Base-by-base conservation (phyloP, 2,888 invertebrate genomes). In the Cremastinae sp. region DNA sequence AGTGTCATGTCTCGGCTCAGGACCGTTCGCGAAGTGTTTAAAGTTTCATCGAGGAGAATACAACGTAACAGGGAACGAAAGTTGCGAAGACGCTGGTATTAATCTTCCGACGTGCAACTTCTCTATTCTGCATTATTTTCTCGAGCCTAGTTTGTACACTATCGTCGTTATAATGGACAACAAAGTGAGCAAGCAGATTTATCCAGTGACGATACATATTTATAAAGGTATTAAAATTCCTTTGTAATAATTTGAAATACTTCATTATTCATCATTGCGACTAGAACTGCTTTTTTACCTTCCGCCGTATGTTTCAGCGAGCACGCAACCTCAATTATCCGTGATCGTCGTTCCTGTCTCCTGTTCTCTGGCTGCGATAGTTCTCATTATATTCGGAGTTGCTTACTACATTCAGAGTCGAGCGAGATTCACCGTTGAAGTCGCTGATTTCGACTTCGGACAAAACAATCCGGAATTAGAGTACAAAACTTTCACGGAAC, bases 371-470 rank as follows among this genome's bases (percentile, higher is more conserved):
- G 92, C 95, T 12, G 97, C 97, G 1, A 94, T 96, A 10, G 95
- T 96, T 43, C 90, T 96, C 62, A 94, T 97, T 47, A 94, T 97
- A 43, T 96, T 97, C 88, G 97, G 97, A 9, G 93, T 97, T 9
- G 96, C 97, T 0, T 97, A 96, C 88, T 96, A 96, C 86, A 91
- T 95, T 66, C 96, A 96, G 87, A 95, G 94, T 86, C 92, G 95
- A 81, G 94, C 95, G 64, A 94, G 95, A 80, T 94, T 94, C 84
- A 94, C 93, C 1, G 93, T 97, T 53, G 97, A 97, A 91, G 96
- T 96, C 10, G 97, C 97, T 0, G 95, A 97, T 89, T 97, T 97
- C 85, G 96, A 97, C 89, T 97, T 97, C 87, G 96, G 96, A 0
- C 95, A 94, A 83, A 93, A 93, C 85, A 93, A 93, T 81, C 93